Percentiles rank a stretch among this genome's conserved stretches.
phyloP scores from a whole-genome alignment of 2,113 vertebrate genomes.

The Dipodomys merriami region DNA sequence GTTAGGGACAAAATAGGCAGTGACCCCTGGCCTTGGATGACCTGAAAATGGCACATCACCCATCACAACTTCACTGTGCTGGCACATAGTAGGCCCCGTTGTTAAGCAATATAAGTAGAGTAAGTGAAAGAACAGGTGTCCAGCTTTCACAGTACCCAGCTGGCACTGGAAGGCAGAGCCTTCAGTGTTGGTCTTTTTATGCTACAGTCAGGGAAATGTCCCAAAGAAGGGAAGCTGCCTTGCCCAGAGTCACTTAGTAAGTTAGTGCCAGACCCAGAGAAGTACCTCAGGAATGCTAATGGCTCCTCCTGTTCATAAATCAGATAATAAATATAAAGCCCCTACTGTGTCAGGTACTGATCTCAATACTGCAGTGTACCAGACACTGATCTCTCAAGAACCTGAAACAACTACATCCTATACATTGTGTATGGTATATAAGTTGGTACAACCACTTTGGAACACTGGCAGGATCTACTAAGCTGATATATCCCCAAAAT shows the following conservation, averaged over 20 bases:
- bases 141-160: background rate
- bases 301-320: background rate
- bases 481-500: background rate
- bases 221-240: conserved; percentile 35
- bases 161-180: background rate
- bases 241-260: conserved; percentile 57
- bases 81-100: conserved; percentile 9
- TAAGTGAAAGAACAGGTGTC: conserved; percentile 63
- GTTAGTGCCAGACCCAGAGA: background rate
- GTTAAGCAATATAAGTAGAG: background rate
- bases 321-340: background rate
- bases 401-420: background rate
- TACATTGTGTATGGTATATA: background rate
- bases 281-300: background rate
- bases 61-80: background rate
- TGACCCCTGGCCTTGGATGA: conserved; percentile 55
- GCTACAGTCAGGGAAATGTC: conserved; percentile 4
- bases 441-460: background rate
- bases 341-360: conserved; percentile 2
- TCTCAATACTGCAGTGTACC: background rate
- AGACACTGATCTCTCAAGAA: background rate
- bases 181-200: background rate
- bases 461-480: background rate
- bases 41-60: conserved; percentile 20
- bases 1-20: conserved; percentile 63